A percentile compares a stretch with the other conserved stretches of the same genome.
Evolutionary conservation across 2,113 vertebrate species (phyloP).

Genomic region (Lepus americanus): DNA sequence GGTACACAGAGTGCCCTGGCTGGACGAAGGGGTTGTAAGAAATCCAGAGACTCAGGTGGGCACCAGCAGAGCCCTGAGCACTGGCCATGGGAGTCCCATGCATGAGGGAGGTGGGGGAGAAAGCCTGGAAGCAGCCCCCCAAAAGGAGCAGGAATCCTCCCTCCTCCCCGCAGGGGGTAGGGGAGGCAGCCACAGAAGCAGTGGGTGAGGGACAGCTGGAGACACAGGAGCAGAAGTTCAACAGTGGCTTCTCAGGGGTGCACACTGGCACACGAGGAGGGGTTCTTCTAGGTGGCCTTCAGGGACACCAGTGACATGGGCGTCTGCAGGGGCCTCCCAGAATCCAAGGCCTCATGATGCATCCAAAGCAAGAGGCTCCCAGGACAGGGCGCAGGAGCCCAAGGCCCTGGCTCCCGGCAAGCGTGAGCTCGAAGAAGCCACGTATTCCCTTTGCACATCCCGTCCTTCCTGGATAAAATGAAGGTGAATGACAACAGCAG

Average conservation of each 20-base stretch:
- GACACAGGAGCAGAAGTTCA: not conserved
- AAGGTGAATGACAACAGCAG: too few relatives aligned
- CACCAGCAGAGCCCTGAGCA: not conserved
- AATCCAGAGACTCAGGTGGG: not conserved
- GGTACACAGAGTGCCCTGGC: not conserved
- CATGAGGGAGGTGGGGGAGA: not conserved
- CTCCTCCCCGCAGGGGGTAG: too few relatives aligned
- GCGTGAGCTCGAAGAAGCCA: not conserved
- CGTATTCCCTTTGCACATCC: not conserved
- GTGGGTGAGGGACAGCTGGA: too few relatives aligned
- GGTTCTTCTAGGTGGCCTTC: too few relatives aligned
- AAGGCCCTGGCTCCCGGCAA: not conserved
- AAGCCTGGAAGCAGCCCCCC: not conserved
- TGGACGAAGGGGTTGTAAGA: too few relatives aligned
- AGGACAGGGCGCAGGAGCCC: not conserved
- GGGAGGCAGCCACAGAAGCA: too few relatives aligned
- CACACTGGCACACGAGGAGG: too few relatives aligned
- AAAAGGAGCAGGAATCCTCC: too few relatives aligned
- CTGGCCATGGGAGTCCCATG: not conserved
- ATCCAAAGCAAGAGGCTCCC: fast-evolving
- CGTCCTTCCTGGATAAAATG: not conserved
- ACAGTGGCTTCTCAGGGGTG: fast-evolving
- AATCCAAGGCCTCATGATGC: not conserved
- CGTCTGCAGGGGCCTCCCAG: too few relatives aligned
- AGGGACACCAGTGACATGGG: not conserved